Evolutionary conservation across 1,140 invertebrate genomes (phyloP).

Genomic region (Scylla paramamosain): DNA sequence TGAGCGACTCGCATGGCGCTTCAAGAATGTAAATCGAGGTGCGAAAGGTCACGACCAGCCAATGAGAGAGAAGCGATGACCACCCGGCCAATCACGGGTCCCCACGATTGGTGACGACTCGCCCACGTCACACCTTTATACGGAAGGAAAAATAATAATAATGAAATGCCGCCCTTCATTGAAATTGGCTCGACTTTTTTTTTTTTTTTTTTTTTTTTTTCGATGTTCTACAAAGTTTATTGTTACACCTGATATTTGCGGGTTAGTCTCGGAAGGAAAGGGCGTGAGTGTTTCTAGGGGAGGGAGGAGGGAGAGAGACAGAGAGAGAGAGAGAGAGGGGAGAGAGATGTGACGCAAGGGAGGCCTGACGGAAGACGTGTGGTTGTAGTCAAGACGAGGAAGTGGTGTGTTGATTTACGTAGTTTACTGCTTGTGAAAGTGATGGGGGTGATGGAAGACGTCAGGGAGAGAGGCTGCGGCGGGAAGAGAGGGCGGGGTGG

Average conservation of each 20-base stretch:
- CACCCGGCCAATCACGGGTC: background rate
- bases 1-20: background rate
- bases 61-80: background rate
- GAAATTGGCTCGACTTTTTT: background rate
- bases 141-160: background rate
- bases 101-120: background rate
- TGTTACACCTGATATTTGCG: no score
- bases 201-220: background rate
- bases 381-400: no score
- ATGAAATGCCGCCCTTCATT: background rate
- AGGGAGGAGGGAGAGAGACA: background rate
- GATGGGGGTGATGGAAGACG: background rate
- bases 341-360: background rate
- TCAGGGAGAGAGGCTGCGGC: background rate
- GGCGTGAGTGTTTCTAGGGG: background rate
- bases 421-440: no score
- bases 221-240: background rate
- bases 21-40: background rate
- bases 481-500: no score
- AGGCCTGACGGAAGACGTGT: no score
- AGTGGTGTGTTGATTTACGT: no score
- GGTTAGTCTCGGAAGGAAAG: background rate
- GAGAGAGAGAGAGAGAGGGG: background rate
- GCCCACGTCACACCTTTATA: background rate
- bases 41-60: background rate